These are phyloP conservation scores for Helicoverpa armigera DNA, from an alignment of 1,140 invertebrate genomes.

Conservation along the genomic window DNA sequence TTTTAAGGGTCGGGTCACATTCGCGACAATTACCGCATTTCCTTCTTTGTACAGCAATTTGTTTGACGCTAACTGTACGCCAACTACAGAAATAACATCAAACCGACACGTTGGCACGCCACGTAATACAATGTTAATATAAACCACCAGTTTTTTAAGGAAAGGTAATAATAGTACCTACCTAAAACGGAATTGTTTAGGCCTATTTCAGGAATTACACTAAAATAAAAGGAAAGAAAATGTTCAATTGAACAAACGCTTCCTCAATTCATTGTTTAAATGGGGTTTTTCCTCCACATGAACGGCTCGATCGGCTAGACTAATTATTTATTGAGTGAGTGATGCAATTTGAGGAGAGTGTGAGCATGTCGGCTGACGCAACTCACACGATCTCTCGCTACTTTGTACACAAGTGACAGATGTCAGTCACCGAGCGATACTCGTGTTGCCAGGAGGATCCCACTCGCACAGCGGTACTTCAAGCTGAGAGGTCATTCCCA, in stretches of 20 bases:
- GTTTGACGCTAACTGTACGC: no score
- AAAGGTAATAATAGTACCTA: no score
- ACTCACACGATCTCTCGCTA: neutral
- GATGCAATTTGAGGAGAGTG: slow-evolving; percentile 11
- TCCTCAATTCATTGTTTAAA: slow-evolving; percentile 11
- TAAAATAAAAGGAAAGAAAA: neutral
- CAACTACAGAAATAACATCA: no score
- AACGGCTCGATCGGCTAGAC: neutral
- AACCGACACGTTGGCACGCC: no score
- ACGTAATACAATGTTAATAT: no score
- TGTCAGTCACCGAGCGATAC: neutral
- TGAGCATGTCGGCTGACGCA: slow-evolving; percentile 12
- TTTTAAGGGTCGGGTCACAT: neutral
- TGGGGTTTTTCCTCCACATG: neutral
- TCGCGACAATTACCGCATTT: neutral
- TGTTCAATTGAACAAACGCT: neutral
- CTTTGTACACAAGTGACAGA: neutral
- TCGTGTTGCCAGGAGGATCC: neutral
- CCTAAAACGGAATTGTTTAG: neutral
- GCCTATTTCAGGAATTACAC: neutral
- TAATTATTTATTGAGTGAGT: slow-evolving; percentile 10
- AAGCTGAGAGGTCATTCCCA: no score
- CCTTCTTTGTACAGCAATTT: neutral
- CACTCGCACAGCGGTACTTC: neutral
- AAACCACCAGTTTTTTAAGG: no score